Base-by-base conservation (phyloP, 2,888 invertebrate species). In the Anarsia innoxiella region DNA sequence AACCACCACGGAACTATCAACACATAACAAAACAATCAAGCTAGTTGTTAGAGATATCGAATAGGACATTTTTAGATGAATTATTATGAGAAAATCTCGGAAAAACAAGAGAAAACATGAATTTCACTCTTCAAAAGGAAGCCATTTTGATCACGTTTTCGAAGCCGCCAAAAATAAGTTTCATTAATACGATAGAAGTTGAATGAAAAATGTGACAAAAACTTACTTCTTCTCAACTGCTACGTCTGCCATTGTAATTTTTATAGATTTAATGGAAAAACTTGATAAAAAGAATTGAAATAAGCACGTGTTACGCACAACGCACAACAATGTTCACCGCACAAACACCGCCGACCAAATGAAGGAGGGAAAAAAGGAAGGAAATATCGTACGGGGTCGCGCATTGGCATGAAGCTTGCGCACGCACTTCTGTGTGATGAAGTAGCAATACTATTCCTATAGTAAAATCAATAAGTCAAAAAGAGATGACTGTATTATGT, bases 181-280 rank as follows among this genome's bases (percentile, higher is more conserved):
- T 45, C 41, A 43, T 35, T 34, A 41, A 60, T 61, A 58, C 43
- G 53, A 47, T 28, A 14, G 29, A 43, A 40, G 51, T 48, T 38
- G 55, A 41, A 59, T 46, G 40, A 63, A 58, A 47, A 42, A 41
- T 27, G 33, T 49, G 12, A 46, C 51, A 53, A 51, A 46, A 63
- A 89, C 90, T 90, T 86, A 90, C 90, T 88, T 88, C 69, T 86
- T 87, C 68, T 89, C 88, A 48, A 87, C 82, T 59, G 90, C 90
- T 75, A 90, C 89, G 77, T 90, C 90, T 77, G 90, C 89, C 90
- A 90, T 90, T 80, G 57, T 87, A 61, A 57, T 71, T 51, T 54
- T 25, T 57, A 58, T 51, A 43, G 44, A 55, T 65, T 57, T 46
- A 43, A 32, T 40, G 38, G 45, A 39, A 59, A 61, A 60, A 64